These are phyloP conservation scores for Glossosoma conforme DNA, from an alignment of 1,140 invertebrate genomes.

Conservation along the genomic window DNA sequence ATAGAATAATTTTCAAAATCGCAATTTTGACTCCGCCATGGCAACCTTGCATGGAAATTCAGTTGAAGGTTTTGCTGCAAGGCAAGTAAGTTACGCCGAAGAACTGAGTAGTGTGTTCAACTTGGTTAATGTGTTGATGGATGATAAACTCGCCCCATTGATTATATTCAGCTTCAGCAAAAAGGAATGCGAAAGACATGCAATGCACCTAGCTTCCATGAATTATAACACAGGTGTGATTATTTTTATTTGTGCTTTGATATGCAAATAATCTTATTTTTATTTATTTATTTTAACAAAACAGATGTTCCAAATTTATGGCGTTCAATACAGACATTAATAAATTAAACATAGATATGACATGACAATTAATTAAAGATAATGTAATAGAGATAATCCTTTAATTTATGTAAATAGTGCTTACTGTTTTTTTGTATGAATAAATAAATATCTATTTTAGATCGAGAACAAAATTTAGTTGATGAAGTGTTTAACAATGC, in stretches of 20 bases:
- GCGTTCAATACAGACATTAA: not conserved
- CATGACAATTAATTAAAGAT: too few species aligned
- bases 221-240: conserved; percentile 85
- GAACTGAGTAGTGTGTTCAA: conserved; percentile 91
- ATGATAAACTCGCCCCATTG: conserved; percentile 93
- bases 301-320: not conserved
- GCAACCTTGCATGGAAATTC: conserved; percentile 60
- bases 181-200: conserved; percentile 96
- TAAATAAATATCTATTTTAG: conserved; percentile 37
- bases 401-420: too few species aligned
- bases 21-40: conserved; percentile 97
- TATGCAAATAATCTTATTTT: not conserved
- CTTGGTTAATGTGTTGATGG: conserved; percentile 98
- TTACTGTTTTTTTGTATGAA: too few species aligned
- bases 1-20: conserved; percentile 88
- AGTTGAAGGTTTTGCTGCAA: too few species aligned
- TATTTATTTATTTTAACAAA: conserved; percentile 1
- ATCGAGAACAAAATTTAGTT: conserved; percentile 88
- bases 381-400: too few species aligned
- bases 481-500: conserved; percentile 98
- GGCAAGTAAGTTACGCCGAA: too few species aligned
- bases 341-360: not conserved
- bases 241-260: not conserved
- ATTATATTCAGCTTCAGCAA: conserved; percentile 99
- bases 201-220: conserved; percentile 90